A percentile compares a stretch with the other conserved stretches of the same genome.
Conservation (phyloP, 2,113 vertebrate species). For the Zosterops hypoxanthus region DNA sequence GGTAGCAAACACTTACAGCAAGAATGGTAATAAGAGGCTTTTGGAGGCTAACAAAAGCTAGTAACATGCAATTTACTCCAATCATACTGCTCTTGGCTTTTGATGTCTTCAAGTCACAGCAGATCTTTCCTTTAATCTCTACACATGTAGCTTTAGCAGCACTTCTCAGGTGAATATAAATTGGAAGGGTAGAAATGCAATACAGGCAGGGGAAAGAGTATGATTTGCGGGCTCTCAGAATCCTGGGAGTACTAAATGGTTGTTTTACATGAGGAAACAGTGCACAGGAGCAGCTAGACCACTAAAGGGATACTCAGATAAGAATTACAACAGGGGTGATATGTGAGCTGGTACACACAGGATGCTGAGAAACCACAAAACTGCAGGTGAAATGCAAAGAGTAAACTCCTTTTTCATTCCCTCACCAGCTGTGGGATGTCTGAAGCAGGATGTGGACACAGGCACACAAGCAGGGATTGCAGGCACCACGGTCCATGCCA, state of each 20-base stretch:
- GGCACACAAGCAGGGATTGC: not conserved
- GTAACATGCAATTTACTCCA: conserved; percentile 54
- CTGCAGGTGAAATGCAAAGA: not conserved
- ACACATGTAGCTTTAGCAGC: conserved; percentile 59
- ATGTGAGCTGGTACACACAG: not conserved
- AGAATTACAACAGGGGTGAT: not conserved
- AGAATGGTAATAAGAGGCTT: conserved; percentile 71
- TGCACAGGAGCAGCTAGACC: not conserved
- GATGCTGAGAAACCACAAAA: not conserved
- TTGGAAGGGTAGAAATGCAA: conserved; percentile 35
- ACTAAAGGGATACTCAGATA: not conserved
- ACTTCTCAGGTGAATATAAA: conserved; percentile 51
- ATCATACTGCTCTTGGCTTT: conserved; percentile 55
- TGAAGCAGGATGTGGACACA: not conserved
- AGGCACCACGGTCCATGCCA: rapidly evolving
- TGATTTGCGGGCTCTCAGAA: conserved; percentile 13
- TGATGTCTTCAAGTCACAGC: conserved; percentile 67
- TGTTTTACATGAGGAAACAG: conserved; percentile 39
- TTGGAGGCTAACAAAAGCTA: conserved; percentile 54
- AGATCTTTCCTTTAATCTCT: conserved; percentile 72
- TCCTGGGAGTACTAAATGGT: not conserved
- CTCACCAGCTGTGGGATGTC: rapidly evolving
- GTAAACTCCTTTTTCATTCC: not conserved
- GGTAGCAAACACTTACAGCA: conserved; percentile 35
- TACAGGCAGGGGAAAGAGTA: not conserved